Evolutionary conservation across 2,888 invertebrate species (phyloP).

Genomic region (Stomorhina lunata): DNA sequence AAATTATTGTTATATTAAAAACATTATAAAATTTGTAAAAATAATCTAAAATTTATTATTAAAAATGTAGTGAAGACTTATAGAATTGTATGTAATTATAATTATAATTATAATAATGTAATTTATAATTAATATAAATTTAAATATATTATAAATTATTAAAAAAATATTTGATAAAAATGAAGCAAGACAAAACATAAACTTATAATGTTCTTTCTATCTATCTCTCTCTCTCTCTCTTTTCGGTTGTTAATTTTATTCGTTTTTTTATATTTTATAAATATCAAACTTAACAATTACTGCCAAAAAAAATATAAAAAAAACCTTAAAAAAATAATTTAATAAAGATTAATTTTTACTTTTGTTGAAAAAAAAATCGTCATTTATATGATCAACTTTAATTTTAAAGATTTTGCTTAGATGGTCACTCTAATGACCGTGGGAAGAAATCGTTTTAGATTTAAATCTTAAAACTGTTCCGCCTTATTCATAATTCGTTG

Average conservation of each 20-base stretch:
- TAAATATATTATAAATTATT: background rate
- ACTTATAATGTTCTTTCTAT: background rate
- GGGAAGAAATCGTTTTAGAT: background rate
- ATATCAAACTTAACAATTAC: constrained; percentile 36
- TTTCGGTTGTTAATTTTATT: background rate
- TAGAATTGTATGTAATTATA: constrained; percentile 50
- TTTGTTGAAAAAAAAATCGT: background rate
- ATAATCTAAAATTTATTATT: background rate
- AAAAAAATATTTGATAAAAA: constrained; percentile 3
- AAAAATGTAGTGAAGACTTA: constrained; percentile 63
- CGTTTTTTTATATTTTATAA: background rate
- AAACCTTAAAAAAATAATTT: background rate
- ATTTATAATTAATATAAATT: constrained; percentile 9
- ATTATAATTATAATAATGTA: too few relatives aligned
- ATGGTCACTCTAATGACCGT: background rate
- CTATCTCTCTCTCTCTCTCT: too few relatives aligned
- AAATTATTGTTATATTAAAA: constrained; percentile 12
- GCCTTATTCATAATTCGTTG: too few relatives aligned
- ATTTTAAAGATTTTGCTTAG: background rate
- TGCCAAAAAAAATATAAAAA: constrained; percentile 15
- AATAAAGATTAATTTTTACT: background rate
- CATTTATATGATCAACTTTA: too few relatives aligned
- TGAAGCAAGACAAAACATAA: background rate
- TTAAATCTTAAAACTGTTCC: too few relatives aligned
- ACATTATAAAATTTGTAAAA: too few relatives aligned